Base-by-base conservation (phyloP, 35 echinoderm and acorn worm species). In the Heliocidaris tuberculata region DNA sequence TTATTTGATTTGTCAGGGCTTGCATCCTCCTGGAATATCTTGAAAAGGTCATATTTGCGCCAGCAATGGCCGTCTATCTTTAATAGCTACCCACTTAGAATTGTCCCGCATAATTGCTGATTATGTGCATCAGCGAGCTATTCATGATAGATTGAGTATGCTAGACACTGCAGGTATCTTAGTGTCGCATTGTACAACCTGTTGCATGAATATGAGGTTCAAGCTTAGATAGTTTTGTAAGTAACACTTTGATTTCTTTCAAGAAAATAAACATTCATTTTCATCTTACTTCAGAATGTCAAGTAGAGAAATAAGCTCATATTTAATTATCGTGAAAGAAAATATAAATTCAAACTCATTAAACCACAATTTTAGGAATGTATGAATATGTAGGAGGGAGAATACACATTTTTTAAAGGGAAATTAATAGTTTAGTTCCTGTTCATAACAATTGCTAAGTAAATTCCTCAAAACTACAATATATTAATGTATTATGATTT, bases 11-110 rank as follows among this genome's bases (percentile, higher is more conserved):
- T 29, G 21, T 78, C 21, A 78, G 19, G 65, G 27, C 65, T 19
- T n/a, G 65, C 65, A 78, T 78, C 21, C 65, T n/a, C 19, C 65
- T 24, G 27, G 65, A 78, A 78, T 78, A 21, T n/a, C 65, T 78
- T 78, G 65, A 78, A 78, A 78, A 78, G 65, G 65, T 78, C 65
- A 78, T 78, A 78, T 24, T 9, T 27, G 65, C 65, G 21, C 65
- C 65, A 24, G 65, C 65, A 78, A 78, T 78, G 65, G 65, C 21
- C 2, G 65, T 78, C 65, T 4, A 78, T 78, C 65, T 78, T 78
- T 78, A 78, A 78, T 78, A 78, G 65, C 65, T 78, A 27, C 65
- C 65, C 65, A 78, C 65, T 78, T 78, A 78, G 65, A 78, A 78
- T 78, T 29, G 65, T 78, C 65, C 4, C 27, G 65, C 65, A 78